phyloP scores from a whole-genome alignment of 2,797 vertebrate species.

The Xenopus petersii region DNA sequence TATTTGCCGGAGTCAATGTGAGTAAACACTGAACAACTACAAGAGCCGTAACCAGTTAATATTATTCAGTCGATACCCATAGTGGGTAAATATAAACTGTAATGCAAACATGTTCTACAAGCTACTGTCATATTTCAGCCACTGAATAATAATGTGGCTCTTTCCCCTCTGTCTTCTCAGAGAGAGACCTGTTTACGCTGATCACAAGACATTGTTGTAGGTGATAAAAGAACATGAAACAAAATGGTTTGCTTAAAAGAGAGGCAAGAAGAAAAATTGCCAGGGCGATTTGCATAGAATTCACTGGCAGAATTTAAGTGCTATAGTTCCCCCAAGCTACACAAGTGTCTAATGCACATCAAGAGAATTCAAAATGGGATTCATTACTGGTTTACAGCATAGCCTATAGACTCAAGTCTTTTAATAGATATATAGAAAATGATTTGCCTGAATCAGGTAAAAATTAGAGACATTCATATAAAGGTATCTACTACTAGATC shows the following conservation, averaged over 20 bases:
- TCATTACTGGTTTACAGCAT: slow-evolving; percentile 28
- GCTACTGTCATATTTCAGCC: slow-evolving; percentile 40
- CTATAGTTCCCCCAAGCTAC: slow-evolving; percentile 43
- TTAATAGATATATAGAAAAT: slow-evolving; percentile 4
- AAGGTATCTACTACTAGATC: not conserved
- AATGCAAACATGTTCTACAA: slow-evolving; percentile 46
- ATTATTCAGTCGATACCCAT: slow-evolving; percentile 46
- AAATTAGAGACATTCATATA: not conserved
- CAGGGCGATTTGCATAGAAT: slow-evolving; percentile 38
- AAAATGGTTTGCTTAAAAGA: slow-evolving; percentile 42
- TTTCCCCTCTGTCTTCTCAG: too few relatives aligned
- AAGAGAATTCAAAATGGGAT: slow-evolving; percentile 35
- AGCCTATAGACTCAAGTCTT: slow-evolving; percentile 23
- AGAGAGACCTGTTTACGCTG: slow-evolving; percentile 28
- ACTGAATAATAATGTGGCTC: slow-evolving; percentile 38
- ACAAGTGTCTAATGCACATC: slow-evolving; percentile 38
- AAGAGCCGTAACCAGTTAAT: slow-evolving; percentile 42
- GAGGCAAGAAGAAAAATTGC: not conserved
- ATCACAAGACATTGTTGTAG: slow-evolving; percentile 37
- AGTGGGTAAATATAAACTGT: slow-evolving; percentile 38
- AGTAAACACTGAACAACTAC: slow-evolving; percentile 44
- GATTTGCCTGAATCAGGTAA: not conserved
- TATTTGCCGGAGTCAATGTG: slow-evolving; percentile 45
- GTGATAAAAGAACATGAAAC: slow-evolving; percentile 44
- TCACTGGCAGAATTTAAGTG: slow-evolving; percentile 40